Evolutionary conservation across 2,113 vertebrate genomes (phyloP).

Genomic region (Amphiprion ocellaris): DNA sequence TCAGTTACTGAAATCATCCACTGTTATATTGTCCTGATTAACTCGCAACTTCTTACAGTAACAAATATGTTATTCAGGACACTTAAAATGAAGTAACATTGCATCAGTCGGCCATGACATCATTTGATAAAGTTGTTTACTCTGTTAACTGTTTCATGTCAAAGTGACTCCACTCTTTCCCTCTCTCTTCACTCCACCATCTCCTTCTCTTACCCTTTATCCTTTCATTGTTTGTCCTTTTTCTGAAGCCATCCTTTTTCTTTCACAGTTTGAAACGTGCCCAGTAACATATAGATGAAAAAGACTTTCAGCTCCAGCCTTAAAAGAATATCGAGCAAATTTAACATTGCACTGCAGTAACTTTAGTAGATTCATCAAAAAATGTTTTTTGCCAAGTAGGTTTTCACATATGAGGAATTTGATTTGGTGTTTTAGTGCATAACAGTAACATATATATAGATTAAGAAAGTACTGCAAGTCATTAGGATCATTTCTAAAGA

Average conservation of each 20-base stretch:
- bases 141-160: not conserved
- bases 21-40: not conserved
- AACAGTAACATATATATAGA: too few species aligned
- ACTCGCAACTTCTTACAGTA: constrained; percentile 5
- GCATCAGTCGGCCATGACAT: not conserved
- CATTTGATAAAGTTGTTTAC: constrained; percentile 1
- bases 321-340: too few species aligned
- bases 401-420: too few species aligned
- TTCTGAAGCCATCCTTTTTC: not conserved
- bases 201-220: not conserved
- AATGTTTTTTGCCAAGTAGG: too few species aligned
- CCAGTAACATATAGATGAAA: too few species aligned
- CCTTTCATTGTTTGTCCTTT: not conserved
- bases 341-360: too few species aligned
- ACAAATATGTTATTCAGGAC: not conserved
- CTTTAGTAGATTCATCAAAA: too few species aligned
- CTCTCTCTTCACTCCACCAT: not conserved
- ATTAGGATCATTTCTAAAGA: too few species aligned
- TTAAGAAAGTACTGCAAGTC: too few species aligned
- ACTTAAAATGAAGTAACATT: not conserved
- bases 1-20: not conserved
- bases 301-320: too few species aligned
- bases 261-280: not conserved
- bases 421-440: too few species aligned
- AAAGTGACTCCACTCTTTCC: not conserved